These are phyloP conservation scores for Eristalis arbustorum DNA, from an alignment of 2,888 invertebrate genomes.

Conservation along the genomic window DNA sequence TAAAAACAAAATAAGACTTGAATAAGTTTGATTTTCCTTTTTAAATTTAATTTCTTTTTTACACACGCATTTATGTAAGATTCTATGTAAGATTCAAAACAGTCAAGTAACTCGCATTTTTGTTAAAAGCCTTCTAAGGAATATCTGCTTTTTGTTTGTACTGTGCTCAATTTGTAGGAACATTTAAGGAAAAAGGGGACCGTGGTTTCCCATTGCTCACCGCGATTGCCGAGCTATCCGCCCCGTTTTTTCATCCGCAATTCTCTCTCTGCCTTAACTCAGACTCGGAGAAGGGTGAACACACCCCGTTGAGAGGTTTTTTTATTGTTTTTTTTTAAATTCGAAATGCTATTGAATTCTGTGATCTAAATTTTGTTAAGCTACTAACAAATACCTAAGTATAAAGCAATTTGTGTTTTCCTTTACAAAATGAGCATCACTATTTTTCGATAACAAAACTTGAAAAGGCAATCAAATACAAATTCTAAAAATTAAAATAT, in stretches of 20 bases:
- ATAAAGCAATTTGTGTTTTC: slow-evolving; percentile 65
- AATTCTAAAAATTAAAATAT: slow-evolving; percentile 54
- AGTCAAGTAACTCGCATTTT: background rate
- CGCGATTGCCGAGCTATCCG: background rate
- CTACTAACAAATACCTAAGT: slow-evolving; percentile 44
- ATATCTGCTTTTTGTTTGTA: background rate
- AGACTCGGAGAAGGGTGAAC: background rate
- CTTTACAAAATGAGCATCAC: slow-evolving; percentile 22
- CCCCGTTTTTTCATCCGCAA: background rate
- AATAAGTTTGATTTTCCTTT: slow-evolving; percentile 41
- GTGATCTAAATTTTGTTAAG: background rate
- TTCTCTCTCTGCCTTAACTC: background rate
- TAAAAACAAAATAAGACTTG: slow-evolving; percentile 42
- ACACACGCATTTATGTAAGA: slow-evolving; percentile 10
- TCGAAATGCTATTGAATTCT: background rate
- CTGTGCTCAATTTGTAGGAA: background rate
- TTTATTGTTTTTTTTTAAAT: background rate
- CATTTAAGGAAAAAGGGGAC: background rate
- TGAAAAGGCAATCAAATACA: slow-evolving; percentile 62
- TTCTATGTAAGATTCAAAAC: background rate
- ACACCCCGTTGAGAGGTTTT: background rate
- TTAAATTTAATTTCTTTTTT: slow-evolving; percentile 8
- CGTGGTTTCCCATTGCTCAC: background rate
- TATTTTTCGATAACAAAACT: slow-evolving; percentile 24
- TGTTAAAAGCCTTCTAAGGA: slow-evolving; percentile 11